Conservation (phyloP, 2,888 invertebrate species). For the Calameuta pallipes region DNA sequence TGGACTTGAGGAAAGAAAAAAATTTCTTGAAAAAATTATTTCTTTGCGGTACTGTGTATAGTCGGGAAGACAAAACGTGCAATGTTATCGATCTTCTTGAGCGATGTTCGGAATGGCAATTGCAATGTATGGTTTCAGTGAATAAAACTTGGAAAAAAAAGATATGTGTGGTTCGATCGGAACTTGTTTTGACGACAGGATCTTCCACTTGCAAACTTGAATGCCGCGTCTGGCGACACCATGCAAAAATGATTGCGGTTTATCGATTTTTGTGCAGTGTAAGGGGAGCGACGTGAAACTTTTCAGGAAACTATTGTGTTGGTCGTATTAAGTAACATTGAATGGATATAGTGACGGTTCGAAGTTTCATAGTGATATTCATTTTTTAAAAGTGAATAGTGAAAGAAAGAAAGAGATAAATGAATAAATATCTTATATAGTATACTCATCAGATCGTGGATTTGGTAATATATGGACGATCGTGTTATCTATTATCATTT, state of each 20-base stretch:
- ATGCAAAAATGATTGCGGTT: not conserved
- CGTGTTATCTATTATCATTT: not conserved
- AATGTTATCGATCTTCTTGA: not conserved
- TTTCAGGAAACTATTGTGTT: not conserved
- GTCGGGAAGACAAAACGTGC: not conserved
- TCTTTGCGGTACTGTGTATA: not conserved
- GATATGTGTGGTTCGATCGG: too few species aligned
- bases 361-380: not conserved
- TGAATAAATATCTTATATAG: not conserved
- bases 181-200: too few species aligned
- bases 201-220: not conserved
- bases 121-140: too few species aligned
- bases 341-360: not conserved
- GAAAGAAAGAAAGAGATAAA: not conserved
- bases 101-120: not conserved
- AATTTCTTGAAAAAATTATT: not conserved
- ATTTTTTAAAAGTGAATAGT: not conserved
- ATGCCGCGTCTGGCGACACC: not conserved
- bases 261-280: not conserved
- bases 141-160: too few species aligned
- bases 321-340: not conserved
- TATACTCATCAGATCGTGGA: not conserved
- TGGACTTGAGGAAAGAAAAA: not conserved
- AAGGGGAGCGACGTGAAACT: not conserved
- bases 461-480: not conserved